A percentile compares a stretch with the other conserved stretches of the same genome.
phyloP scores from a whole-genome alignment of 2,888 invertebrate genomes.

The Endotricha flammealis region DNA sequence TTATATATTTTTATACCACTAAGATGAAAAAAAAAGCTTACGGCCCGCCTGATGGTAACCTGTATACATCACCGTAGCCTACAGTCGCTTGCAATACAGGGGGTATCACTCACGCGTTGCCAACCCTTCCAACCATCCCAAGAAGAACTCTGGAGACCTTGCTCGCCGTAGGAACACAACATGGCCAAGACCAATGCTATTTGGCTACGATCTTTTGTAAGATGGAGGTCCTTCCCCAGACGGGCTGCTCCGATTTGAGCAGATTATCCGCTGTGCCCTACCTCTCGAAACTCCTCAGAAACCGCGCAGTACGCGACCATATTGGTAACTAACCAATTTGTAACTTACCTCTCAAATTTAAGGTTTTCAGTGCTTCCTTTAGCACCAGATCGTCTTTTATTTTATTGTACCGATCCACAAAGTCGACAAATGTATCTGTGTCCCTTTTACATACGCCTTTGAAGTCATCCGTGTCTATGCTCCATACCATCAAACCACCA shows the following conservation, averaged over 20 bases:
- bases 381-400: constrained; percentile 49
- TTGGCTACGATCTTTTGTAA: neutral
- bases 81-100: too few species aligned
- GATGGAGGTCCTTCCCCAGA: neutral
- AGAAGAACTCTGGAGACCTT: too few species aligned
- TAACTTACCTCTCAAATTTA: constrained; percentile 50
- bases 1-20: neutral
- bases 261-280: too few species aligned
- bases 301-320: too few species aligned
- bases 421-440: constrained; percentile 69
- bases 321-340: neutral
- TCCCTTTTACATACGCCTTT: constrained; percentile 80
- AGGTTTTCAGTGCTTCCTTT: constrained; percentile 45
- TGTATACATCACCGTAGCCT: too few species aligned
- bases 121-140: too few species aligned
- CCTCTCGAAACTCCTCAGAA: neutral
- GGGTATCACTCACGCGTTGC: too few species aligned
- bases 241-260: neutral
- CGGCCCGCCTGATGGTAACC: neutral
- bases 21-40: neutral
- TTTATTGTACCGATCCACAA: constrained; percentile 41
- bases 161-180: too few species aligned
- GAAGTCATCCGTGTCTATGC: constrained; percentile 93
- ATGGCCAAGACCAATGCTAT: too few species aligned
- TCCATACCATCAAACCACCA: constrained; percentile 93